Percentiles rank a stretch among this genome's conserved stretches.
Evolutionary conservation across 2,797 vertebrate species (phyloP).

Genomic region (Sparus aurata): DNA sequence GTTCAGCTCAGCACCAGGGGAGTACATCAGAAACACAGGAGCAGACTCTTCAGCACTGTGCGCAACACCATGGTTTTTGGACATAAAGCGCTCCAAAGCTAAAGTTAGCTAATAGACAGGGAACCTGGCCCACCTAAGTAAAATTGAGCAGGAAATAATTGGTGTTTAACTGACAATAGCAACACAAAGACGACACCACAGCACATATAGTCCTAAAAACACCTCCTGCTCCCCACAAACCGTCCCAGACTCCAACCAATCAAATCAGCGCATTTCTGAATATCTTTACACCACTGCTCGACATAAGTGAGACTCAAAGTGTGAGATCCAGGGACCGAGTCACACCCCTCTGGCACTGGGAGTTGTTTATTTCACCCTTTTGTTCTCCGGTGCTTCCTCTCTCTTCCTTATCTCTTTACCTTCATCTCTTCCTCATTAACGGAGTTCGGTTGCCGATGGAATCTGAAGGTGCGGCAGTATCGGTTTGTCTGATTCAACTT

Average conservation of each 20-base stretch:
- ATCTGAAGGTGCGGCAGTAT: constrained; percentile 18
- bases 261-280: constrained; percentile 51
- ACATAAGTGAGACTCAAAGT: constrained; percentile 44
- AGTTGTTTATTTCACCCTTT: constrained; percentile 51
- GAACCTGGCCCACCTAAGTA: constrained; percentile 30
- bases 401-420: constrained; percentile 41
- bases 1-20: constrained; percentile 57
- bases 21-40: constrained; percentile 61
- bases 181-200: constrained; percentile 12
- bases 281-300: constrained; percentile 31
- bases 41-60: constrained; percentile 19
- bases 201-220: constrained; percentile 17
- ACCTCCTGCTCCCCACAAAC: constrained; percentile 4
- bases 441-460: constrained; percentile 39
- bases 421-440: constrained; percentile 48
- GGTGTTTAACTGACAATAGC: constrained; percentile 30
- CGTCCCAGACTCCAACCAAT: constrained; percentile 47
- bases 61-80: background rate
- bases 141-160: constrained; percentile 22
- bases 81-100: background rate
- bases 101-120: constrained; percentile 15
- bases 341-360: constrained; percentile 35
- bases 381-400: constrained; percentile 40
- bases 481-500: constrained; percentile 35
- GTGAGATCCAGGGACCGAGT: constrained; percentile 41